These are phyloP conservation scores for Liparis tanakae DNA, from an alignment of 2,797 vertebrate genomes.

Conservation along the genomic window DNA sequence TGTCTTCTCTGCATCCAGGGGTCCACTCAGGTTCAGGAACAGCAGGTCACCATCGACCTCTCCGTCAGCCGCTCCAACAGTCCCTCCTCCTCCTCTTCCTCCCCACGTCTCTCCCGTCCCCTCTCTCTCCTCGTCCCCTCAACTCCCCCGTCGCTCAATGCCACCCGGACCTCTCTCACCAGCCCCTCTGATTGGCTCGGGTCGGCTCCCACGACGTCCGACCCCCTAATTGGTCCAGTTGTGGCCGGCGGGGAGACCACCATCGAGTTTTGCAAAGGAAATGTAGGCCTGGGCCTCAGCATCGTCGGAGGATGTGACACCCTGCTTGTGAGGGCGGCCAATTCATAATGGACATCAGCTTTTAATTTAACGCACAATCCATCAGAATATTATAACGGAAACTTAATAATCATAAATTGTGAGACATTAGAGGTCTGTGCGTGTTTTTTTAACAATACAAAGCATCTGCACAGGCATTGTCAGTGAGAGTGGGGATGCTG, in stretches of 20 bases:
- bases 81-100: conserved; percentile 18
- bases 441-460: not conserved
- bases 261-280: conserved; percentile 92
- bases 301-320: conserved; percentile 96
- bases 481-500: not conserved
- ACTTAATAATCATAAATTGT: not conserved
- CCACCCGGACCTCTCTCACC: conserved; percentile 29
- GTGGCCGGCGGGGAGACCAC: conserved; percentile 90
- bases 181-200: conserved; percentile 80
- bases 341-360: not conserved
- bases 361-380: not conserved
- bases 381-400: not conserved
- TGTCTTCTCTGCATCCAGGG: conserved; percentile 79
- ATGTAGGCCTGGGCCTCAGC: conserved; percentile 91
- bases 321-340: conserved; percentile 85
- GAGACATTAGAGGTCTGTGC: not conserved
- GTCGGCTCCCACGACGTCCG: conserved; percentile 80
- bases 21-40: conserved; percentile 86
- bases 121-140: conserved; percentile 29
- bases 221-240: conserved; percentile 87
- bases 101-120: conserved; percentile 35
- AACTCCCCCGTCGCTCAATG: conserved; percentile 32
- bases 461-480: not conserved
- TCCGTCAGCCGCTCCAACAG: conserved; percentile 72
- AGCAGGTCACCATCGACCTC: conserved; percentile 82